These are phyloP conservation scores for Notoglanidium macrostoma DNA, from an alignment of 2,797 vertebrate genomes.

Conservation along the genomic window DNA sequence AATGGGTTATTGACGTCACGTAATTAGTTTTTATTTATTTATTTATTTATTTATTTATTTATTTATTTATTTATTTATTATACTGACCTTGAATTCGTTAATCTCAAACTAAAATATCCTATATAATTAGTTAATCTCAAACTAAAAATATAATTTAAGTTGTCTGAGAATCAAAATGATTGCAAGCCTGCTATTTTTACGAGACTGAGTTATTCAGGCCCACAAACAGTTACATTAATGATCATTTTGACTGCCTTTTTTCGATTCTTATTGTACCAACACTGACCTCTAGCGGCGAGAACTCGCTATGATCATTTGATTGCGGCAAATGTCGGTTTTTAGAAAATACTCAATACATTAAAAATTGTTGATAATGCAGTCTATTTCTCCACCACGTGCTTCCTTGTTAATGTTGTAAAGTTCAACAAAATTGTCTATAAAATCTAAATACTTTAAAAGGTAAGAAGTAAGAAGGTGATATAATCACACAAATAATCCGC, in stretches of 20 bases:
- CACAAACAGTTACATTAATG: background rate
- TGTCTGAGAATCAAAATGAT: background rate
- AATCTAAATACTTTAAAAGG: background rate
- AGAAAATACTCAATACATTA: background rate
- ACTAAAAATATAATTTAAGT: background rate
- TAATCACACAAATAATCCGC: background rate
- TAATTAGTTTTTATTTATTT: background rate
- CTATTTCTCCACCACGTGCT: background rate
- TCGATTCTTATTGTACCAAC: background rate
- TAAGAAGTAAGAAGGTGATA: too few species aligned
- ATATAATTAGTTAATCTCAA: background rate
- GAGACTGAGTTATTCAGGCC: background rate
- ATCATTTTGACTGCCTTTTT: background rate
- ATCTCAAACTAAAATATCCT: background rate
- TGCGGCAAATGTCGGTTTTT: background rate
- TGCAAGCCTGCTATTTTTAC: background rate
- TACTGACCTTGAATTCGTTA: background rate
- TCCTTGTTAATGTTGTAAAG: background rate
- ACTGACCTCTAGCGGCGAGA: slow-evolving; percentile 29
- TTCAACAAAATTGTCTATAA: background rate
- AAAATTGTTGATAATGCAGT: background rate
- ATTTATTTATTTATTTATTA: background rate
- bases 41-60: background rate
- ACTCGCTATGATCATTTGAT: background rate
- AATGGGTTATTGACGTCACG: background rate